Base-by-base conservation (phyloP, 2,113 vertebrate species). In the Heterocephalus glaber region DNA sequence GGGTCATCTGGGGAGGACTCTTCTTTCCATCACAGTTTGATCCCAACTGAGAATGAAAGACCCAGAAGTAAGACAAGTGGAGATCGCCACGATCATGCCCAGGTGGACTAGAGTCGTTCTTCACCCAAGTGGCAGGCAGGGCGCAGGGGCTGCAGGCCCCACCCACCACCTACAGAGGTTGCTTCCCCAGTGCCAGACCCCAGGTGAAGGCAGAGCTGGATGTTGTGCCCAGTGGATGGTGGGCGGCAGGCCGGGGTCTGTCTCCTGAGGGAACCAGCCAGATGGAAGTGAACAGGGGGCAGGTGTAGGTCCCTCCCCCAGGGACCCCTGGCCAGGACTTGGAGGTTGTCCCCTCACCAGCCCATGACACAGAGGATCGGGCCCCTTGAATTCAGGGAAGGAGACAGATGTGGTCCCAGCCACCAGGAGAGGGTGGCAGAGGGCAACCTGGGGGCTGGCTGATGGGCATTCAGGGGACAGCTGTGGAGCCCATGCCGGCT, bases 191-290 rank as follows among this genome's bases (percentile, higher is more conserved):
- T 1, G 2, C 47, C 28, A 47, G 17, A 12, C 60, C 58, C 38
- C 0, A 49, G 56, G 38, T 19, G 7, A 41, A 14, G 65, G 35
- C 49, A 76, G 44, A 54, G 22, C 22, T 24, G n/a, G 35, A 74
- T 7, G 16, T 35, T 0, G 12, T 3, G 60, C 9, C 83, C 22
- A 0, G 1, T 47, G 58, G 4, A 38, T 1, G 10, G 8, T 11
- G 19, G 82, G 35, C 8, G 5, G 22, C 9, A 70, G 19, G 17
- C 30, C 10, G 14, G 20, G 14, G 74, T 38, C 72, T 60, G 79
- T 77, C 79, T 56, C 26, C 76, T 63, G 56, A 54, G 92, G 47
- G 41, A 12, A 63, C 70, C 52, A 63, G 60, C 54, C 16, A 47
- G 65, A 3, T 70, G 56, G 44, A 22, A 38, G 6, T 38, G 60